A percentile compares a stretch with the other conserved stretches of the same genome.
Conservation (phyloP, 2,113 vertebrate genomes). For the Caranx melampygus region DNA sequence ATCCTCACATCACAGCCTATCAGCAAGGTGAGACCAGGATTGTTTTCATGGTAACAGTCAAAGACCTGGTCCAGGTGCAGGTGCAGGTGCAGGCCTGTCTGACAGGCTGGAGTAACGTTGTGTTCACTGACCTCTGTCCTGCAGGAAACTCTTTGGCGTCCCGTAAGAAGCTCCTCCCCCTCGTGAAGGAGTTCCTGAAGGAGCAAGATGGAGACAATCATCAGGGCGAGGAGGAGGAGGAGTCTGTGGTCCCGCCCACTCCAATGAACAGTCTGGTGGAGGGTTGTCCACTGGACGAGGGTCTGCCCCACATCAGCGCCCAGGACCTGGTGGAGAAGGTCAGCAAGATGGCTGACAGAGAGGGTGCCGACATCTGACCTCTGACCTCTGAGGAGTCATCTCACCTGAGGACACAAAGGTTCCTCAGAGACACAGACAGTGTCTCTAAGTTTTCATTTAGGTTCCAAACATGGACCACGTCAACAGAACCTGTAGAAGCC, state of each 20-base stretch:
- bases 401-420: background rate
- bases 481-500: background rate
- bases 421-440: background rate
- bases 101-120: no score
- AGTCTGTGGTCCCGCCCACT: constrained; percentile 86
- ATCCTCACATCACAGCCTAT: constrained; percentile 84
- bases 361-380: constrained; percentile 31
- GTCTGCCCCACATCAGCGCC: constrained; percentile 86
- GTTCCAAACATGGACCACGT: background rate
- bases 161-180: constrained; percentile 91
- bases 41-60: background rate
- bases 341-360: constrained; percentile 75
- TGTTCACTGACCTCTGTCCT: background rate
- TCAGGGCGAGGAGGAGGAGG: constrained; percentile 73
- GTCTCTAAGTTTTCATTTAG: background rate
- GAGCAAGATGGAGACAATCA: constrained; percentile 51
- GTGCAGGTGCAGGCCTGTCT: no score
- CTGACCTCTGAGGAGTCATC: background rate
- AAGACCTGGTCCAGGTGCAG: no score
- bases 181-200: constrained; percentile 86
- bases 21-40: constrained; percentile 80
- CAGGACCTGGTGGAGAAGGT: constrained; percentile 89
- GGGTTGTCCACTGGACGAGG: constrained; percentile 90
- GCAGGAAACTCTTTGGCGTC: constrained; percentile 85
- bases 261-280: constrained; percentile 98